phyloP scores from a whole-genome alignment of 2,113 vertebrate species.

The Pelmatolapia mariae region DNA sequence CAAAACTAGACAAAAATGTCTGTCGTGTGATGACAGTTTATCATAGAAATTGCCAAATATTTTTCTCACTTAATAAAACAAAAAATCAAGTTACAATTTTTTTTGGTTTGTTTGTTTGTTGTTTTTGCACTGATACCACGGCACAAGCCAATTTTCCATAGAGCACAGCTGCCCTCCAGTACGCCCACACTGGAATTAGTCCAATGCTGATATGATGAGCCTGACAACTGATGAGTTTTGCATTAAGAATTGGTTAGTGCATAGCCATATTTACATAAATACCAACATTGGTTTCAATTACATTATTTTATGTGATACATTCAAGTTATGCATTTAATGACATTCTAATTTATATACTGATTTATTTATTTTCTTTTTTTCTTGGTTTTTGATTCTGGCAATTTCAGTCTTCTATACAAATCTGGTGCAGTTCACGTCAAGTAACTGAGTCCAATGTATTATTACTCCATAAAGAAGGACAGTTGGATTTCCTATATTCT shows the following conservation, averaged over 20 bases:
- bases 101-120: background rate
- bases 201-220: conserved; percentile 1
- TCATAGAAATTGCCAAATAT: background rate
- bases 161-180: background rate
- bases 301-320: background rate
- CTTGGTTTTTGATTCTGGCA: background rate
- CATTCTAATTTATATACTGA: background rate
- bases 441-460: background rate
- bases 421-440: background rate
- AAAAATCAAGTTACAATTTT: background rate
- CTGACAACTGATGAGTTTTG: background rate
- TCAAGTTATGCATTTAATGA: background rate
- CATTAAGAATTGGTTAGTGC: background rate
- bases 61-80: background rate
- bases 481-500: background rate
- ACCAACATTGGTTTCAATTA: background rate
- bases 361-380: background rate
- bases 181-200: conserved; percentile 1
- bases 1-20: background rate
- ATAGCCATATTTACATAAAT: background rate
- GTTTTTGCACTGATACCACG: background rate
- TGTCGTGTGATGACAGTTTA: background rate
- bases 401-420: background rate
- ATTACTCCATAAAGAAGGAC: background rate
- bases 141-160: background rate